Base-by-base conservation (phyloP, 1,140 invertebrate species). In the Heliconius nattereri region DNA sequence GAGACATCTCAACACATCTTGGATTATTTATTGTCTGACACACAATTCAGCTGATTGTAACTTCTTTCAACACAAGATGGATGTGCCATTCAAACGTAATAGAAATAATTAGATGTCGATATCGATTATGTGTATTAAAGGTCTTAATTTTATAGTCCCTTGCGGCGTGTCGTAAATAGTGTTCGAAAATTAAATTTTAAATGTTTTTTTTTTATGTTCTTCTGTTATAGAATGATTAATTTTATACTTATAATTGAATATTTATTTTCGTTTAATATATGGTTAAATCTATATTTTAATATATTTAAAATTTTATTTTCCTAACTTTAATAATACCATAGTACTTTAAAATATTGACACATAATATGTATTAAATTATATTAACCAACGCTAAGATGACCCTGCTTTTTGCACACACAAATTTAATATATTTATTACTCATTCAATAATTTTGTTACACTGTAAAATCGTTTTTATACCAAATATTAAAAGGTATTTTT, bases 1-100 rank as follows among this genome's bases (percentile, higher is more conserved):
- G 90, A 88, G 75, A 83, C 83, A 84, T 87, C 85, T 90, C 89
- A 90, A 87, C 87, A 83, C 86, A 83, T 84, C 80, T 79, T 60
- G 78, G 76, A 86, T 89, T 89, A 92, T 92, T 92, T 91, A 92
- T 92, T 88, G 83, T 89, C 86, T 75, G 85, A 79, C 83, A 78
- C 76, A 86, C 85, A 85, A 90, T 88, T 84, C 86, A 87, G 88
- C 88, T 89, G 85, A 91, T 88, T 87, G 86, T 87, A 84, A 83
- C 76, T 83, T 82, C 78, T 74, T 85, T 85, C 83, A 81, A 83
- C 81, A 84, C 71, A 87, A 86, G 82, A 86, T 82, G 77, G 84
- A 86, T 89, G 82, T 78, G 45, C 73, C 78, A 73, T 49, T 54
- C 72, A 78, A 84, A 84, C 76, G 76, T 84, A 80, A 81, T 78